These are phyloP conservation scores for Liparis tanakae DNA, from an alignment of 2,797 vertebrate genomes.

Conservation along the genomic window DNA sequence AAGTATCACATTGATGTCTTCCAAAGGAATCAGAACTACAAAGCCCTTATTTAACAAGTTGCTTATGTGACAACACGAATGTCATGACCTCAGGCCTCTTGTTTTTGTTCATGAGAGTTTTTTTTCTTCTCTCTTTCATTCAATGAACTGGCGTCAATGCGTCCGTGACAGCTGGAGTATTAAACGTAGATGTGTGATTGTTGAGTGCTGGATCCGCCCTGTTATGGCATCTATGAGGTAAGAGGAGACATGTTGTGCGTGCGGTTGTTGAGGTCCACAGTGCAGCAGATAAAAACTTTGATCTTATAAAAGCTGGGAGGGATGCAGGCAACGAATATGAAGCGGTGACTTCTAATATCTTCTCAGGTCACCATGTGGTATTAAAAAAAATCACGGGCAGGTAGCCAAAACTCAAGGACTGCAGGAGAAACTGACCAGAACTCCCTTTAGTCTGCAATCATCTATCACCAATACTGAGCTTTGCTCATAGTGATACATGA, in stretches of 20 bases:
- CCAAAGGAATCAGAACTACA: constrained; percentile 21
- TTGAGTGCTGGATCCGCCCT: constrained; percentile 45
- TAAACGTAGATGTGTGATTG: constrained; percentile 46
- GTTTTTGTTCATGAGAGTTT: constrained; percentile 11
- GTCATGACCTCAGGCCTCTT: constrained; percentile 33
- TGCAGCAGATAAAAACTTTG: constrained; percentile 36
- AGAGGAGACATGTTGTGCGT: constrained; percentile 24
- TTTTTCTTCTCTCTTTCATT: constrained; percentile 45
- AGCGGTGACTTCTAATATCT: constrained; percentile 21
- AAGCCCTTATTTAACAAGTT: constrained; percentile 14
- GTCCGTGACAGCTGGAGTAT: constrained; percentile 20
- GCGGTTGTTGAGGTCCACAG: constrained; percentile 16
- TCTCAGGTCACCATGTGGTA: constrained; percentile 9
- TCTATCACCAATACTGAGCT: not conserved
- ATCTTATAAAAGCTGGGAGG: constrained; percentile 34
- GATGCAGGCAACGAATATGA: constrained; percentile 11
- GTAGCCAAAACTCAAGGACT: constrained; percentile 16
- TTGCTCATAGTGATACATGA: not conserved
- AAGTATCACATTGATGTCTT: constrained; percentile 36
- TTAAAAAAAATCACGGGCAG: constrained; percentile 31
- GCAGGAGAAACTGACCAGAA: constrained; percentile 10
- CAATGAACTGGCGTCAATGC: constrained; percentile 42
- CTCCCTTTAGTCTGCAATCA: not conserved
- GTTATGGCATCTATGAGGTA: constrained; percentile 62
- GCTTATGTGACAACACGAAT: constrained; percentile 31